phyloP scores from a whole-genome alignment of 2,888 invertebrate genomes.

The Aelia acuminata region DNA sequence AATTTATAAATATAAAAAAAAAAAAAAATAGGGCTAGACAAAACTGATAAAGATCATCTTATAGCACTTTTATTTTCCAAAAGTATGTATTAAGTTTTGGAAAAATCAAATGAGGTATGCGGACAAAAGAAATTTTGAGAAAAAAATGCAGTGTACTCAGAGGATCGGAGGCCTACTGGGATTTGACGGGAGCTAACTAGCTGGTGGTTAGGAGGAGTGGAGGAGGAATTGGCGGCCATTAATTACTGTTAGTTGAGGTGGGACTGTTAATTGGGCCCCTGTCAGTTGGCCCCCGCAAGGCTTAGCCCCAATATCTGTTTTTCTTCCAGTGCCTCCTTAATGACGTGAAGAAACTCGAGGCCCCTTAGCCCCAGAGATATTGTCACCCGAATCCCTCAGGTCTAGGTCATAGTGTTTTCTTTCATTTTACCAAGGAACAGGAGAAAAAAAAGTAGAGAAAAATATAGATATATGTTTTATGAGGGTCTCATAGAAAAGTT shows the following conservation, averaged over 20 bases:
- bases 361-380: constrained; percentile 18
- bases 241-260: constrained; percentile 49
- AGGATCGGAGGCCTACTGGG: background rate
- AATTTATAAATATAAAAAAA: too few relatives aligned
- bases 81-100: too few relatives aligned
- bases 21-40: too few relatives aligned
- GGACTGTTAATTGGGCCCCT: constrained; percentile 49
- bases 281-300: constrained; percentile 45
- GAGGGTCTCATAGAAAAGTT: background rate
- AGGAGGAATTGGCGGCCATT: constrained; percentile 16
- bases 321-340: constrained; percentile 45
- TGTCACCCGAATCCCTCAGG: constrained; percentile 35
- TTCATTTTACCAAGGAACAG: constrained; percentile 27
- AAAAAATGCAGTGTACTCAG: background rate
- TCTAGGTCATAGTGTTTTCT: constrained; percentile 43
- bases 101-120: background rate
- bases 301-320: constrained; percentile 56
- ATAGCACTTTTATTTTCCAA: too few relatives aligned
- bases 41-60: too few relatives aligned
- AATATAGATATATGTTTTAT: background rate
- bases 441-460: background rate
- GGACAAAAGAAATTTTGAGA: background rate
- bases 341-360: constrained; percentile 57
- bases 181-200: background rate
- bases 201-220: background rate